Percentiles rank a stretch among this genome's conserved stretches.
Conservation (phyloP, 2,113 vertebrate species). For the Butorides virescens region DNA sequence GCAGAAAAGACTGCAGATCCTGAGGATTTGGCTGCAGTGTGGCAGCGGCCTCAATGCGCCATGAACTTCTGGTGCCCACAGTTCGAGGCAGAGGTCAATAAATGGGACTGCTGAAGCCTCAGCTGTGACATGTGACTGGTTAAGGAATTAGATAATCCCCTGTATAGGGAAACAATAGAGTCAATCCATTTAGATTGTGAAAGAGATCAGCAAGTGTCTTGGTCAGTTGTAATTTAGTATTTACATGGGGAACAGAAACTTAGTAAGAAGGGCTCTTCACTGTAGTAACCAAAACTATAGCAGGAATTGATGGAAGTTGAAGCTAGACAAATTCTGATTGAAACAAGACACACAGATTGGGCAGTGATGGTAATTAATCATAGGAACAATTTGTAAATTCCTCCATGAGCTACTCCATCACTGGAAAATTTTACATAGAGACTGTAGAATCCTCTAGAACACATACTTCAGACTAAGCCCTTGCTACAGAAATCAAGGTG, state of each 20-base stretch:
- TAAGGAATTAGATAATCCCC: neutral
- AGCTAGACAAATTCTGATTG: neutral
- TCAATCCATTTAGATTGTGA: neutral
- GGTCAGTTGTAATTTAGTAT: neutral
- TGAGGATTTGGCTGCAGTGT: neutral
- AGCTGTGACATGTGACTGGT: neutral
- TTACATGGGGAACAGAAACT: neutral
- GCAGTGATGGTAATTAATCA: neutral
- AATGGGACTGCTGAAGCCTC: neutral
- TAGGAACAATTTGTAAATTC: neutral
- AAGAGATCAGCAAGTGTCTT: neutral
- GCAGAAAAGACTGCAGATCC: neutral
- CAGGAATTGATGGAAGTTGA: neutral
- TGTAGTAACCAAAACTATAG: neutral
- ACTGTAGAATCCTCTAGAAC: neutral
- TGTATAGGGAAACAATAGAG: neutral
- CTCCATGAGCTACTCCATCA: neutral
- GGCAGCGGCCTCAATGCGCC: fast-evolving
- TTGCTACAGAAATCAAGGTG: neutral
- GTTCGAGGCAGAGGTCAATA: neutral
- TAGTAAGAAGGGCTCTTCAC: neutral
- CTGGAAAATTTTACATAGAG: neutral
- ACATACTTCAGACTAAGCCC: neutral
- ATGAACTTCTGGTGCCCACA: neutral
- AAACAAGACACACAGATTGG: neutral